These are phyloP conservation scores for Stratiomys singularior DNA, from an alignment of 2,888 invertebrate genomes.

Conservation along the genomic window DNA sequence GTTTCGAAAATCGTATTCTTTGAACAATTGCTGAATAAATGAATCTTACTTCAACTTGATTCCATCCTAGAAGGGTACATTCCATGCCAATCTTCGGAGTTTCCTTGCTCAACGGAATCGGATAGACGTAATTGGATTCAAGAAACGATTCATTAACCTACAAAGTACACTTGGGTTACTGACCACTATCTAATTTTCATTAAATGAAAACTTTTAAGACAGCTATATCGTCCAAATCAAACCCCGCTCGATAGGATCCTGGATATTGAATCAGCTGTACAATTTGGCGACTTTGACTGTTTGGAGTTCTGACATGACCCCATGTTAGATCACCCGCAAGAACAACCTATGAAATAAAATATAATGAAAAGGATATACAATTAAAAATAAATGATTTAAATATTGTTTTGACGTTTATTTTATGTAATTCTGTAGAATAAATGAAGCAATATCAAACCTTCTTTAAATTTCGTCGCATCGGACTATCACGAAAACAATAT, in stretches of 20 bases:
- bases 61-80: slow-evolving; percentile 27
- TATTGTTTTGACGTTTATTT: too few species aligned
- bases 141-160: slow-evolving; percentile 13
- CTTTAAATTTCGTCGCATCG: background rate
- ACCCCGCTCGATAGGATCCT: slow-evolving; percentile 24
- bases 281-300: slow-evolving; percentile 13
- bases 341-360: slow-evolving; percentile 12
- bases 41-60: slow-evolving; percentile 15
- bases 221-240: slow-evolving; percentile 35
- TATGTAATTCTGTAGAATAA: too few species aligned
- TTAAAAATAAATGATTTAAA: too few species aligned
- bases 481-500: slow-evolving; percentile 30
- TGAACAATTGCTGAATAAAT: background rate
- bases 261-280: slow-evolving; percentile 29
- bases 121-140: slow-evolving; percentile 5
- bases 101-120: background rate
- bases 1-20: too few species aligned
- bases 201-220: slow-evolving; percentile 36
- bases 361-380: background rate
- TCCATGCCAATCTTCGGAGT: slow-evolving; percentile 16
- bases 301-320: slow-evolving; percentile 14
- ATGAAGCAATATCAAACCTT: too few species aligned
- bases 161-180: too few species aligned
- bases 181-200: too few species aligned
- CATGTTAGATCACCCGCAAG: slow-evolving; percentile 35